A percentile compares a stretch with the other conserved stretches of the same genome.
Evolutionary conservation across 2,888 invertebrate genomes (phyloP).

Genomic region (Athalia circularis): DNA sequence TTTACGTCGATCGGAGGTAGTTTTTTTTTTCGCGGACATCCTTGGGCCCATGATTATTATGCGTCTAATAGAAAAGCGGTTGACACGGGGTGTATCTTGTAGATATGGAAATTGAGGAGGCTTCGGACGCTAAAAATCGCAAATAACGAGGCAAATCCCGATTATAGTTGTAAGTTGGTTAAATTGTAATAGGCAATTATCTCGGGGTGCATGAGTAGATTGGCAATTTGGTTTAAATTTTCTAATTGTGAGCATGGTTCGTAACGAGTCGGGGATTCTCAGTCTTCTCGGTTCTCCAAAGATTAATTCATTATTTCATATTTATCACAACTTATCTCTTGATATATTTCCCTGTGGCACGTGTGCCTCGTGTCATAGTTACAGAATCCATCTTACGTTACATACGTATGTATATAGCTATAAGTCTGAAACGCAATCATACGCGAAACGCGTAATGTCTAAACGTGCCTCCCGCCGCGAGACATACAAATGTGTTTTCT

Average conservation of each 20-base stretch:
- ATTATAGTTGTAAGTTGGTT: background rate
- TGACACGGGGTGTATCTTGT: too few relatives aligned
- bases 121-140: too few relatives aligned
- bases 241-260: background rate
- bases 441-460: background rate
- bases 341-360: too few relatives aligned
- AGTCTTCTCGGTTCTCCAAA: conserved; percentile 1
- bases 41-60: too few relatives aligned
- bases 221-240: background rate
- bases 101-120: too few relatives aligned
- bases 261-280: background rate
- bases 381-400: too few relatives aligned
- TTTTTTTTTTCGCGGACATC: too few relatives aligned
- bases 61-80: too few relatives aligned
- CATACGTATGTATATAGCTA: too few relatives aligned
- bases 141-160: background rate
- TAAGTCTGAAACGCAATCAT: background rate
- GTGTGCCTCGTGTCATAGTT: too few relatives aligned
- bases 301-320: background rate
- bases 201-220: background rate
- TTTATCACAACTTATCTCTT: too few relatives aligned
- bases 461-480: background rate
- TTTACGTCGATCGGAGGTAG: too few relatives aligned
- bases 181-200: background rate
- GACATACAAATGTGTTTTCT: conserved; percentile 3